Evolutionary conservation across 2,888 invertebrate species (phyloP).

Genomic region (Glyphotaelius pellucidus): DNA sequence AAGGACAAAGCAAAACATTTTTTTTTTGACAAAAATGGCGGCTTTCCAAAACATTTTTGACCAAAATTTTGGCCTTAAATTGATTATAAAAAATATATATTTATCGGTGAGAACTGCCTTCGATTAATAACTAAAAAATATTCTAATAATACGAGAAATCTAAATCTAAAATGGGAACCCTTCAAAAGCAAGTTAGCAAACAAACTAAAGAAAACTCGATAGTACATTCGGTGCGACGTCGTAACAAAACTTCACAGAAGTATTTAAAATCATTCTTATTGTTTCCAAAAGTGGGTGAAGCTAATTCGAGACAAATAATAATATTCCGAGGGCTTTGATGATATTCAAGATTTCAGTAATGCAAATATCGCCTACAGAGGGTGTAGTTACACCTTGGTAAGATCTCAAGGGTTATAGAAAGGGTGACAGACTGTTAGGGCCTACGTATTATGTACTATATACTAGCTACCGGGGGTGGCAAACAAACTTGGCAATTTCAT

Average conservation of each 20-base stretch:
- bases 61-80: too few species aligned
- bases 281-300: constrained; percentile 2
- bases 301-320: constrained; percentile 9
- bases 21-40: too few species aligned
- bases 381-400: constrained; percentile 18
- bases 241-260: not conserved
- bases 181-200: not conserved
- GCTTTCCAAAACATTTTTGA: too few species aligned
- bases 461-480: constrained; percentile 51
- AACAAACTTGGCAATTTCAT: constrained; percentile 65
- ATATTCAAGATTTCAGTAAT: constrained; percentile 39
- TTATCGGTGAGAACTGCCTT: too few species aligned
- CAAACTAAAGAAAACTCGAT: not conserved
- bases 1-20: too few species aligned
- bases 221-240: not conserved
- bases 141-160: not conserved
- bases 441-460: constrained; percentile 28
- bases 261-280: constrained; percentile 2
- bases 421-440: constrained; percentile 39
- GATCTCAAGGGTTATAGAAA: constrained; percentile 42
- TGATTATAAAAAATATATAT: too few species aligned
- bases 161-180: not conserved
- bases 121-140: too few species aligned
- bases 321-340: not conserved
- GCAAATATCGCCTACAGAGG: constrained; percentile 45